Evolutionary conservation across 2,113 vertebrate genomes (phyloP), one percentile per base, ranked within the genome.

Genomic region (Campylomormyrus numenius): DNA sequence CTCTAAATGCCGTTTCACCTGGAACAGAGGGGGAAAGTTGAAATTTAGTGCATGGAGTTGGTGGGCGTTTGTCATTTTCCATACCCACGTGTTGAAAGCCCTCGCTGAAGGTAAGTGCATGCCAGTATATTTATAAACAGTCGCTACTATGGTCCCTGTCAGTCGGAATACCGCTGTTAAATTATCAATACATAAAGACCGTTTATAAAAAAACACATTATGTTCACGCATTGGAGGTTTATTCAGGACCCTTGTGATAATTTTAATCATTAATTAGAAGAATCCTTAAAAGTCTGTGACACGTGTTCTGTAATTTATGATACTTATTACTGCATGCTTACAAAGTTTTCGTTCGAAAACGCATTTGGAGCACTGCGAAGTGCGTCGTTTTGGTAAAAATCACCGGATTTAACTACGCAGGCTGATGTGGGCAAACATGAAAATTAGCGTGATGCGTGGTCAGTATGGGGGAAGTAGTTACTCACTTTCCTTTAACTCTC

Each of bases 21-120:
- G 91, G 93, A 93, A 93, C 53, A 93, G 92, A 93, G 94, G 92
- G 90, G 93, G 93, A 94, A 97, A 97, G 96, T 97, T 97, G 91
- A 92, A 94, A 93, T 93, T 95, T 93, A 94, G 95, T 94, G 92
- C 94, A 92, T 94, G 93, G 92, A 94, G 95, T 91, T 95, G 95
- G 95, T 97, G 96, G 96, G 95, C 96, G 95, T 96, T 97, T 91
- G 94, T 96, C 93, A 93, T 95, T 92, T 93, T 97, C 77, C 95
- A 95, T 91, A 93, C 96, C 94, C 97, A 97, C 97, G 95, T 96
- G 96, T 95, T 96, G 95, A 95, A 92, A 94, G 95, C 94, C 53
- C 92, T 95, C 93, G 96, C 96, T 86, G 96, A 97, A 97, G 97
- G 97, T 97, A 96, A 94, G 96, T 85, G 90, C 91, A 50, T 3